Evolutionary conservation across 1,140 invertebrate species (phyloP).

Genomic region (Tetramorium parvispinum): DNA sequence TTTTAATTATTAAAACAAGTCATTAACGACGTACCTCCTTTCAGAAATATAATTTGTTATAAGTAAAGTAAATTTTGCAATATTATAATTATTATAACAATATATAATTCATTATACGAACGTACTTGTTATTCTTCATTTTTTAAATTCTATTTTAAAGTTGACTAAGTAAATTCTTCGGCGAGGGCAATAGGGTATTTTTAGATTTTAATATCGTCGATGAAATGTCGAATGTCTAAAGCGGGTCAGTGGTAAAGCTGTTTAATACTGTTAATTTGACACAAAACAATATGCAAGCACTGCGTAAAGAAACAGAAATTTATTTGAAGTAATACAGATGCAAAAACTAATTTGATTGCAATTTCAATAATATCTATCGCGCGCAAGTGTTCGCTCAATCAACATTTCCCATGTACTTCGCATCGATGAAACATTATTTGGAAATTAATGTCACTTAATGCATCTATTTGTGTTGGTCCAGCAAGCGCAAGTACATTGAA

Average conservation of each 20-base stretch:
- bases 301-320: conserved; percentile 15
- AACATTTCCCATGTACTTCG: background rate
- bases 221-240: background rate
- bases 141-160: background rate
- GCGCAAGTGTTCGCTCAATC: background rate
- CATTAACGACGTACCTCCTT: background rate
- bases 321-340: background rate
- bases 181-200: background rate
- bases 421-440: conserved; percentile 1
- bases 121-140: background rate
- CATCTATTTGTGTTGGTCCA: background rate
- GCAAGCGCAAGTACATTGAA: background rate
- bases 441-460: conserved; percentile 24
- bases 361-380: conserved; percentile 14
- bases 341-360: conserved; percentile 42
- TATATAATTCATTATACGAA: background rate
- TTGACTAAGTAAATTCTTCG: background rate
- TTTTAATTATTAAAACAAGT: background rate
- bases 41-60: background rate
- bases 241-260: background rate
- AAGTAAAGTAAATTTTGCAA: background rate
- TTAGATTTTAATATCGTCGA: background rate
- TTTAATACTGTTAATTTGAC: conserved; percentile 19
- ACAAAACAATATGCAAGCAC: background rate
- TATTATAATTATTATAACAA: background rate